Evolutionary conservation across 2,888 invertebrate species (phyloP), one percentile per base, ranked within the genome.

Genomic region (Drosophila kuntzei): DNA sequence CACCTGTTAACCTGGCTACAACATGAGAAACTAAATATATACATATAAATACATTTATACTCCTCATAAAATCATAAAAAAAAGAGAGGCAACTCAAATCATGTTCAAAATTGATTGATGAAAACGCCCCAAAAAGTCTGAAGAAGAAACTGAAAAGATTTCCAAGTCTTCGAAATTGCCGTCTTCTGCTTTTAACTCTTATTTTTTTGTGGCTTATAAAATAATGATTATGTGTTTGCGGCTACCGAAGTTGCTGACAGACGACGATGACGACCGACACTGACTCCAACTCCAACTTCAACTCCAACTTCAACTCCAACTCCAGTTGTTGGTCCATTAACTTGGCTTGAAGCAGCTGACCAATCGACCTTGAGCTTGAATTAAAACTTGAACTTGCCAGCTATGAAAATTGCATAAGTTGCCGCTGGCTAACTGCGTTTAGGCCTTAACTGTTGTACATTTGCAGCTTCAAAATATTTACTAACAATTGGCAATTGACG

Each of bases 281-380:
- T 25, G 53, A 25, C 29, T 50, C 20, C 39, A 25, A 47, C 69
- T 27, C 44, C 44, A 27, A 58, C 39, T 37, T 27, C 36, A 39
- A 43, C 47, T 37, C 41, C 22, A 32, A 37, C 55, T 39, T 8
- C 11, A 29, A 4, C 27, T 39, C 7, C 12, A 41, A n/a, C n/a
- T n/a, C n/a, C n/a, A 27, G 47, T 61, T 46, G 44, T 51, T 54
- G 62, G 51, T 76, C 59, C 72, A 77, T 73, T 73, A 73, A 61
- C 50, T 68, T 72, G 70, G 66, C 68, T 22, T 29, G 20, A n/a
- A 50, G 34, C 55, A 53, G 27, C 58, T 46, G 61, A 22, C 22
- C 53, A 37, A 65, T 60, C 80, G 80, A 88, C 87, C 86, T 90
- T 90, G 89, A 83, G 80, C 89, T 86, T 88, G 81, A 82, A 77